A percentile compares a stretch with the other conserved stretches of the same genome.
These are phyloP conservation scores for Symphodus melops DNA, from an alignment of 2,113 vertebrate species.

Conservation along the genomic window DNA sequence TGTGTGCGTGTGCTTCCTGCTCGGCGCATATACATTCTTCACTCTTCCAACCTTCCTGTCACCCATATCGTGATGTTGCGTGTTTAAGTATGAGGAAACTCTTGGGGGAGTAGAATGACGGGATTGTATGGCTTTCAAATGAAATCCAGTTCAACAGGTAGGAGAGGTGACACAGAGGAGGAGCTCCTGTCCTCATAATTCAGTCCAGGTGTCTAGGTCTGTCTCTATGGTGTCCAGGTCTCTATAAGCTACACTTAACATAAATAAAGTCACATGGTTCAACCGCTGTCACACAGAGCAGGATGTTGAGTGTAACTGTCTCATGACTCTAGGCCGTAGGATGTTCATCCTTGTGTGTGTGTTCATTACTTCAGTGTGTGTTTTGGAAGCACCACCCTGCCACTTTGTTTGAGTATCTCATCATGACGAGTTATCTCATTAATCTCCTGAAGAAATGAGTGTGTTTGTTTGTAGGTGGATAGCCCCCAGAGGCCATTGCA, in stretches of 20 bases:
- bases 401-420: conserved; percentile 51
- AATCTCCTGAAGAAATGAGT: conserved; percentile 24
- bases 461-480: conserved; percentile 5
- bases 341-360: conserved; percentile 83
- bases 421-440: conserved; percentile 9
- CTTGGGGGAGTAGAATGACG: conserved; percentile 26
- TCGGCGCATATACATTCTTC: conserved; percentile 33
- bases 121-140: conserved; percentile 38
- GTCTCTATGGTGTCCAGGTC: background rate
- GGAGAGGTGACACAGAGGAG: conserved; percentile 23
- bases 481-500: conserved; percentile 25
- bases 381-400: conserved; percentile 48
- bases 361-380: conserved; percentile 46
- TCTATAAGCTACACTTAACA: conserved; percentile 19
- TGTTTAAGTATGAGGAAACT: conserved; percentile 76
- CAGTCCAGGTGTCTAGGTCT: background rate
- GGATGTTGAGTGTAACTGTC: conserved; percentile 77
- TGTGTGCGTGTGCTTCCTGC: background rate
- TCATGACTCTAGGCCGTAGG: conserved; percentile 73
- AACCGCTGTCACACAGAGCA: conserved; percentile 54
- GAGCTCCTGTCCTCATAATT: conserved; percentile 18
- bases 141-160: conserved; percentile 60
- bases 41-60: conserved; percentile 68
- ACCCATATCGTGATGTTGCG: conserved; percentile 56
- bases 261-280: conserved; percentile 35